These are phyloP conservation scores for Aspidiotus destructor DNA, from an alignment of 2,888 invertebrate species.

Conservation along the genomic window DNA sequence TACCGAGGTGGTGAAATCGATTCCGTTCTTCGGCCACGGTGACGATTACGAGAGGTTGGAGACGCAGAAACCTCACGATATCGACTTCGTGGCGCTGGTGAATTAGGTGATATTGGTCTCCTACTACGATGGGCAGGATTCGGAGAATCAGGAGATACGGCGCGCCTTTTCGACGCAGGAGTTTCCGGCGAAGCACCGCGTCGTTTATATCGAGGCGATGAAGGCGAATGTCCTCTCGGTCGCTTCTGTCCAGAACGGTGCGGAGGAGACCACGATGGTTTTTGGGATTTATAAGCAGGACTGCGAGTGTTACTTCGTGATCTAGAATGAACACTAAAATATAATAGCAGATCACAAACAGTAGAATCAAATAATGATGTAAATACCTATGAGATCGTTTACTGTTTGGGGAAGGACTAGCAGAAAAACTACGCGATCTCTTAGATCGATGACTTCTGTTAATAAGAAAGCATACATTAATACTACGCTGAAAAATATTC, in stretches of 20 bases:
- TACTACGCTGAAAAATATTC: not conserved
- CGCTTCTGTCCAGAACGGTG: constrained; percentile 34
- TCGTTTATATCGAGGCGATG: constrained; percentile 37
- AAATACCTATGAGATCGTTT: constrained; percentile 39
- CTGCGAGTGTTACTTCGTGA: constrained; percentile 36
- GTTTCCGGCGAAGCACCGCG: constrained; percentile 40
- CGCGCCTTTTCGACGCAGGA: constrained; percentile 35
- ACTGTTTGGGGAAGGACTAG: constrained; percentile 38
- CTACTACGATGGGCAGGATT: constrained; percentile 36
- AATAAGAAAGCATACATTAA: too few species aligned
- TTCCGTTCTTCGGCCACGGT: constrained; percentile 42
- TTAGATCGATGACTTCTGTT: constrained; percentile 37
- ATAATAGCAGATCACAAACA: not conserved
- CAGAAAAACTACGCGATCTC: constrained; percentile 39
- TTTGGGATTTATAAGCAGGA: constrained; percentile 34
- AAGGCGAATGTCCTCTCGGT: constrained; percentile 38
- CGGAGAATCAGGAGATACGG: constrained; percentile 41
- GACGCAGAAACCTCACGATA: constrained; percentile 44
- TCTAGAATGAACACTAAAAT: constrained; percentile 29
- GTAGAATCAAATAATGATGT: not conserved
- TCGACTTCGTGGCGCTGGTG: constrained; percentile 41
- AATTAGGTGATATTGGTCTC: constrained; percentile 40
- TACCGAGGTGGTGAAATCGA: constrained; percentile 42
- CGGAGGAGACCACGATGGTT: constrained; percentile 31
- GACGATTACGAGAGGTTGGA: constrained; percentile 42